Percentiles rank a stretch among this genome's conserved stretches.
Conservation (phyloP, 2,888 invertebrate genomes). For the Lepeophtheirus nordmannii region DNA sequence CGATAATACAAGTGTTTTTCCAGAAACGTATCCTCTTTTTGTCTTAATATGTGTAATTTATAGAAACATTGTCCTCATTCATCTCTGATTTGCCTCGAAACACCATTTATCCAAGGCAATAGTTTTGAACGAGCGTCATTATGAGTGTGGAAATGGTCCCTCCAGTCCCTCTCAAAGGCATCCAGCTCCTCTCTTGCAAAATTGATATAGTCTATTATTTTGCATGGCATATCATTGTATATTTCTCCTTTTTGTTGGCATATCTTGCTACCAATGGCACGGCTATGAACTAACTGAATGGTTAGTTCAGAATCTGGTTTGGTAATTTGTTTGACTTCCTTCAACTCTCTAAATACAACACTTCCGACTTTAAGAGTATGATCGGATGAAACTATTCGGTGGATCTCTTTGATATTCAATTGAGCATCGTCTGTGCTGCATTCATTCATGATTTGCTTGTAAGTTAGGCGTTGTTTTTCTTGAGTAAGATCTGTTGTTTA, state of each 20-base stretch:
- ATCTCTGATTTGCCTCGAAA: neutral
- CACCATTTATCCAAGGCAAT: neutral
- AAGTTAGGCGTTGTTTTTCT: too few species aligned
- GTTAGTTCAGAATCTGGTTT: neutral
- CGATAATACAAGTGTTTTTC: neutral
- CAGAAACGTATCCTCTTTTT: neutral
- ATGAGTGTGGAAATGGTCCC: neutral
- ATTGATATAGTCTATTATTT: neutral
- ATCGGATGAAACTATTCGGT: neutral
- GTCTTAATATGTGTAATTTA: neutral
- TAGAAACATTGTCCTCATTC: neutral
- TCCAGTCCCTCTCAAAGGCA: neutral
- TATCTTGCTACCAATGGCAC: neutral
- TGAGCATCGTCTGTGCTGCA: too few species aligned
- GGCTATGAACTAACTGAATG: neutral
- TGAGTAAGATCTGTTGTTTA: too few species aligned
- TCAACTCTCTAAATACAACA: neutral
- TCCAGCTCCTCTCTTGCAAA: neutral
- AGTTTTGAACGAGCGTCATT: neutral
- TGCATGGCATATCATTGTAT: neutral
- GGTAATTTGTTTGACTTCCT: neutral
- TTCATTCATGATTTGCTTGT: too few species aligned
- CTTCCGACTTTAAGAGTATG: neutral
- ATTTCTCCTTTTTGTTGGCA: neutral
- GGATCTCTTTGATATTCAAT: neutral